Base-by-base conservation (phyloP, 2,888 invertebrate genomes). In the Lasius fuliginosus region DNA sequence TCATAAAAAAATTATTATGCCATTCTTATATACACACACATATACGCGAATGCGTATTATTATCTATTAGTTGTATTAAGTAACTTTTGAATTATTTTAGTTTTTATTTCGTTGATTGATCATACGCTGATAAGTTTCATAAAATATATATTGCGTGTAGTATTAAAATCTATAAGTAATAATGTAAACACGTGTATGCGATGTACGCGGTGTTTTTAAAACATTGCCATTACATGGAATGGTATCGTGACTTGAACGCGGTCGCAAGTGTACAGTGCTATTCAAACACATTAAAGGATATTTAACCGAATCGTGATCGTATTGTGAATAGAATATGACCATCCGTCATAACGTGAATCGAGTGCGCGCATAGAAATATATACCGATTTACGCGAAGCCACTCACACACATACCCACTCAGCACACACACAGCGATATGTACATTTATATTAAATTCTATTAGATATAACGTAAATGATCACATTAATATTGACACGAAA, bases 251-350 rank as follows among this genome's bases (percentile, higher is more conserved):
- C 42, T 79, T 79, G 79, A 69, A 71, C 33, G 71, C 71, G 49
- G 49, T 69, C n/a, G 33, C 69, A 53, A n/a, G 12, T 33, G 46
- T 60, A 79, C 23, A 9, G 73, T 46, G 73, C 73, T 71, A 71
- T 79, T 79, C 79, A 60, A 71, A 79, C 46, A 71, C 79, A 79
- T 79, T 79, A 79, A 71, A 79, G 79, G 60, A 36, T 71, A 79
- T 71, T 73, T 79, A 73, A 79, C 79, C 73, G 73, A 79, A 79
- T 79, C 79, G 46, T 79, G 58, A 79, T 79, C 46, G 73, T 33
- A 79, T 60, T 42, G 60, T 60, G 73, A 79, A 79, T 79, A 60
- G 79, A 79, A 79, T 79, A 79, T 79, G 79, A 79, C 33, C 79
- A 79, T 79, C 79, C 73, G 73, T 73, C 73, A 73, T 71, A 71